Evolutionary conservation across 2,797 vertebrate species (phyloP).

Genomic region (Linurgus olivaceus): DNA sequence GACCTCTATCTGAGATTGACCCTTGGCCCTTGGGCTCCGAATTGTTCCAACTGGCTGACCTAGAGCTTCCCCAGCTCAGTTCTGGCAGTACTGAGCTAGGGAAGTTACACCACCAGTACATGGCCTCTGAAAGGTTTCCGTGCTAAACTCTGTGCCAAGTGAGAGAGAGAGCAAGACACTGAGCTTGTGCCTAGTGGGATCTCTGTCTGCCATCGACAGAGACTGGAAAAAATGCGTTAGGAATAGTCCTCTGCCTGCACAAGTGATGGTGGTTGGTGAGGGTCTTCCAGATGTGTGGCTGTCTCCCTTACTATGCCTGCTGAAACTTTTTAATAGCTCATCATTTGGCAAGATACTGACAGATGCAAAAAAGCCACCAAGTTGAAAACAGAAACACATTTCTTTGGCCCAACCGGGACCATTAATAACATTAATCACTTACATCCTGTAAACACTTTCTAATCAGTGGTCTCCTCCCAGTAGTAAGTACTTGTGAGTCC

Average conservation of each 20-base stretch:
- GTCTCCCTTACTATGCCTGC: not conserved
- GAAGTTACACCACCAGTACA: not conserved
- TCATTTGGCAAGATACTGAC: not conserved
- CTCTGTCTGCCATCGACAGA: not conserved
- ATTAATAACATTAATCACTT: constrained; percentile 44
- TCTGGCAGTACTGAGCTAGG: not conserved
- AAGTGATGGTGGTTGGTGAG: not conserved
- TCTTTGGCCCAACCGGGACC: not conserved
- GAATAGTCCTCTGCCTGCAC: not conserved
- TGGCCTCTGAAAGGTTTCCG: not conserved
- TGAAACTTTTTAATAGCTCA: not conserved
- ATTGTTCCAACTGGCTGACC: not conserved
- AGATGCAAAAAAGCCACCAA: not conserved
- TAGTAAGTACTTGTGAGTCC: not conserved
- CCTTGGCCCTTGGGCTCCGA: fast-evolving
- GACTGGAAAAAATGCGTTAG: not conserved
- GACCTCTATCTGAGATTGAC: not conserved
- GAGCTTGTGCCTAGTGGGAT: not conserved
- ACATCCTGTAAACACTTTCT: constrained; percentile 57
- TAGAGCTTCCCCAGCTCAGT: not conserved
- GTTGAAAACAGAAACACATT: not conserved
- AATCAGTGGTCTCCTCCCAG: constrained; percentile 22
- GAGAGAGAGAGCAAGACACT: not conserved
- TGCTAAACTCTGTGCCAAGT: not conserved
- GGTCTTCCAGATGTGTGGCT: not conserved